Evolutionary conservation across 2,888 invertebrate species (phyloP).

Genomic region (Platynereis dumerilii): DNA sequence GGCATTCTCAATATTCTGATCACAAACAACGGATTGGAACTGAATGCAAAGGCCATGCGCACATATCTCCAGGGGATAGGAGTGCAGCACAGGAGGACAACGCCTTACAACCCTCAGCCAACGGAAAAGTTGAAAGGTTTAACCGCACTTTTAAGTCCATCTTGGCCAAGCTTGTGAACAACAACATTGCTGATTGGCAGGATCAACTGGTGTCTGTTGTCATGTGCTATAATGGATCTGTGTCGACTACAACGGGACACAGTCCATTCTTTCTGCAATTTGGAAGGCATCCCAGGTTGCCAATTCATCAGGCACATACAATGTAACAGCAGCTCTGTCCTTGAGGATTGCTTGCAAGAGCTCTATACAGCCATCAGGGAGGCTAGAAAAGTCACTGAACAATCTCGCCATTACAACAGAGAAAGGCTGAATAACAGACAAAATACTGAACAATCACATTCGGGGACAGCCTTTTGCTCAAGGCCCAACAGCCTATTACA

Average conservation of each 20-base stretch:
- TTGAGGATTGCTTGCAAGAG: not conserved
- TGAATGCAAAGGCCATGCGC: not conserved
- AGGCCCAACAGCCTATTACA: not conserved
- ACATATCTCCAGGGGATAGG: not conserved
- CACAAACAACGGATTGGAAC: not conserved
- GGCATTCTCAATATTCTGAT: not conserved
- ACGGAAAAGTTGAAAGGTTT: not conserved
- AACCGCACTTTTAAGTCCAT: not conserved
- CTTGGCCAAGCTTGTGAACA: not conserved
- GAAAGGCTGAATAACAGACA: not conserved
- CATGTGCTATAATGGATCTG: not conserved
- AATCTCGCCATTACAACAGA: not conserved
- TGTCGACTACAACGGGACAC: not conserved
- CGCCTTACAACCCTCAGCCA: not conserved
- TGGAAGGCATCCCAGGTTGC: not conserved
- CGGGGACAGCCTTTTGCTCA: not conserved
- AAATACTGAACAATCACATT: not conserved
- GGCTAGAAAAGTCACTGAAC: not conserved
- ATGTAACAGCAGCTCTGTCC: not conserved
- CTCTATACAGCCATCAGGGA: not conserved
- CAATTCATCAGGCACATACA: not conserved
- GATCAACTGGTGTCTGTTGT: not conserved
- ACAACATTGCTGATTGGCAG: not conserved
- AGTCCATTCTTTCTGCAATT: not conserved
- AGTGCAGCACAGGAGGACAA: not conserved